Base-by-base conservation (phyloP, 2,113 vertebrate species). In the Salvelinus sp. region DNA sequence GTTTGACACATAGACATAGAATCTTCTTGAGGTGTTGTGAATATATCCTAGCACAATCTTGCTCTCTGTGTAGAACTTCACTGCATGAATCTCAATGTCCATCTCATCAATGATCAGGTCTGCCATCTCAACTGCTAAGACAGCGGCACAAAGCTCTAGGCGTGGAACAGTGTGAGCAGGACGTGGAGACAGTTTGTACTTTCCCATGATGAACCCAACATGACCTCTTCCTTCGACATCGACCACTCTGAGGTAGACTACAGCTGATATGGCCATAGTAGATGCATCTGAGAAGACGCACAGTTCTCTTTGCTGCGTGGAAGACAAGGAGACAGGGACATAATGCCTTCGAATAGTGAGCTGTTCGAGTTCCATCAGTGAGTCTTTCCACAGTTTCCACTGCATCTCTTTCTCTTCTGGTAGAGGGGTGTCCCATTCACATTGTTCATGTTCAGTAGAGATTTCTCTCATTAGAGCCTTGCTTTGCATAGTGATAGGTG, bases 131-230 rank as follows among this genome's bases (percentile, higher is more conserved):
- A 33, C 30, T 33, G 30, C 30, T 33, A 33, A 33, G 5, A 33
- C 30, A 33, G 30, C 5, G 30, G 30, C 30, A 33, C 30, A 33
- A 33, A 33, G 5, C 30, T 33, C 30, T 33, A 33, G 30, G 30
- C 30, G 5, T 33, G 77, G 79, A 72, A 77, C 62, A 4, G 77
- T 85, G 66, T 77, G 77, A 3, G 57, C 48, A 12, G 66, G 67
- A 50, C 44, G 54, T 64, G 72, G 74, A 13, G 77, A 75, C 28
- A 85, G 7, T 58, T 74, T 83, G 12, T 70, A 20, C 38, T 78
- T 60, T 6, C 73, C 67, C 66, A 81, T 76, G 48, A 83, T 23
- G 30, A 81, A 76, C 6, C 73, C 33, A 6, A 38, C 33, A 1
- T 38, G 33, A 38, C 33, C 7, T 38, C 33, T 38, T 38, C 6